phyloP scores from a whole-genome alignment of 2,797 vertebrate genomes.

The Diglossa cyanea region DNA sequence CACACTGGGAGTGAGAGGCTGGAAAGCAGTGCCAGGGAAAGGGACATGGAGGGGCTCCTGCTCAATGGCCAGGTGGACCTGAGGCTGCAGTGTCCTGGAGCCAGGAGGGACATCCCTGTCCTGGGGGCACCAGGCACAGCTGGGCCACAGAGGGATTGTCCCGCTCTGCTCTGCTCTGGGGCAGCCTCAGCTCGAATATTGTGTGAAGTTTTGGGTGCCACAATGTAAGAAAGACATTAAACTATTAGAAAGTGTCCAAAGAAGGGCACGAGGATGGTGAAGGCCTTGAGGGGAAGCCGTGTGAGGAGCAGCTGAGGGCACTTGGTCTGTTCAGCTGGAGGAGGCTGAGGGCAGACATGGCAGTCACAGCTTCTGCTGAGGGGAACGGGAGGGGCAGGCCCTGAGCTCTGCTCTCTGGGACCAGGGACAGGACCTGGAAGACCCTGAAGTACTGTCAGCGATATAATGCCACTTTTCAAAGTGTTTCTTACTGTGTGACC shows the following conservation, averaged over 20 bases:
- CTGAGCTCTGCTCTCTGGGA: background rate
- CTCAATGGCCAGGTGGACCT: fast-evolving
- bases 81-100: background rate
- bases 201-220: background rate
- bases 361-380: background rate
- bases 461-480: background rate
- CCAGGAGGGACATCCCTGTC: background rate
- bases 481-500: background rate
- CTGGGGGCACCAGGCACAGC: background rate
- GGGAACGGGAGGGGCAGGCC: background rate
- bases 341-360: background rate
- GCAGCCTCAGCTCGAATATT: fast-evolving
- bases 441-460: background rate
- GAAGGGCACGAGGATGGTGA: background rate
- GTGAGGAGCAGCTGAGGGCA: background rate
- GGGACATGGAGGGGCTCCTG: background rate
- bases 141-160: background rate
- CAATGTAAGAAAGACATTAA: fast-evolving
- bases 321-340: background rate
- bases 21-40: background rate
- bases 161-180: background rate
- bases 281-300: background rate
- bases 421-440: background rate
- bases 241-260: fast-evolving
- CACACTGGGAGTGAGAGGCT: background rate